phyloP scores from a whole-genome alignment of 1,140 invertebrate species.

The Drosophila sp. region DNA sequence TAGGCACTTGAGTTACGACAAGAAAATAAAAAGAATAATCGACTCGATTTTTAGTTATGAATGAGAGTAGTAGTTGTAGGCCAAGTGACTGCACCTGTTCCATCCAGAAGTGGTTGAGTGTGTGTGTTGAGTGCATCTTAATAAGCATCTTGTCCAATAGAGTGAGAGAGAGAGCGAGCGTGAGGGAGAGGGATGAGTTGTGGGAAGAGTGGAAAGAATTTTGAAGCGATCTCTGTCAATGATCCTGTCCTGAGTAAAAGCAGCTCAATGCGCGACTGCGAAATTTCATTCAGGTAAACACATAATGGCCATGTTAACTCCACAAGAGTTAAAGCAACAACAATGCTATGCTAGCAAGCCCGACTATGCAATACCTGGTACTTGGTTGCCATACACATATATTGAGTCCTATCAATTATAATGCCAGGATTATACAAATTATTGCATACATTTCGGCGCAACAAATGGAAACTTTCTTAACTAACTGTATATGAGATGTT shows the following conservation, averaged over 20 bases:
- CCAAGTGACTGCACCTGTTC: constrained; percentile 51
- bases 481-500: no score
- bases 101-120: constrained; percentile 33
- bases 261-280: constrained; percentile 21
- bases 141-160: constrained; percentile 9
- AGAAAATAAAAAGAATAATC: no score
- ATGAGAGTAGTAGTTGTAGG: constrained; percentile 50
- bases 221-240: constrained; percentile 38
- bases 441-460: no score
- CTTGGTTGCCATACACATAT: not conserved
- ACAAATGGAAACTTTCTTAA: no score
- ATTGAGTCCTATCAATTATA: not conserved
- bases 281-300: constrained; percentile 45
- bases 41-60: constrained; percentile 37
- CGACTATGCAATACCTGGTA: not conserved
- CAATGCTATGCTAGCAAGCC: not conserved
- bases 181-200: not conserved
- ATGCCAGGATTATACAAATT: no score
- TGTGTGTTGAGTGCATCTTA: constrained; percentile 43
- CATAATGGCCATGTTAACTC: constrained; percentile 34
- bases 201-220: constrained; percentile 9
- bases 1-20: constrained; percentile 34
- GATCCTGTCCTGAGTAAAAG: constrained; percentile 41
- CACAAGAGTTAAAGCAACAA: constrained; percentile 35
- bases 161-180: not conserved